Evolutionary conservation across 2,797 vertebrate species (phyloP).

Genomic region (Syngnathus acus): DNA sequence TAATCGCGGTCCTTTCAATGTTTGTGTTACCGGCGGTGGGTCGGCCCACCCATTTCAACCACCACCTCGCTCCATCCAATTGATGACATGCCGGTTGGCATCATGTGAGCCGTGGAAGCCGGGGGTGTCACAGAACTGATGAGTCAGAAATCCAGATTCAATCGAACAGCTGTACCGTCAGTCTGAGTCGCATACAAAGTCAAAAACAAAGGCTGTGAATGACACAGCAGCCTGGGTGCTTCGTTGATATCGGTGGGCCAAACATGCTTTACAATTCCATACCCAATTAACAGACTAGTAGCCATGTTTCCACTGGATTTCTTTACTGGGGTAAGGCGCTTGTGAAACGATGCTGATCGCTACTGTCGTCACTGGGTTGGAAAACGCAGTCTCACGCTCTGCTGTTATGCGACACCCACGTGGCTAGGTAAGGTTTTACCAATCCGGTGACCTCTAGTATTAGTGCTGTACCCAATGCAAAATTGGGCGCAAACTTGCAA

Average conservation of each 20-base stretch:
- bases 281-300: conserved; percentile 25
- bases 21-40: conserved; percentile 30
- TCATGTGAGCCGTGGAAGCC: conserved; percentile 44
- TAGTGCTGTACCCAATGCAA: neutral
- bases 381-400: conserved; percentile 22
- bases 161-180: conserved; percentile 64
- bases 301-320: conserved; percentile 16
- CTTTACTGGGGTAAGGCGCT: neutral
- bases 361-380: conserved; percentile 36
- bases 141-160: conserved; percentile 70
- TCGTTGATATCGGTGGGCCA: conserved; percentile 49
- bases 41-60: neutral
- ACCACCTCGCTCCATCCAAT: conserved; percentile 18
- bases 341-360: neutral
- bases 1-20: conserved; percentile 27
- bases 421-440: conserved; percentile 3
- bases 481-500: neutral
- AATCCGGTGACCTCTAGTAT: conserved; percentile 21
- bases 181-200: conserved; percentile 41
- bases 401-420: conserved; percentile 7
- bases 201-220: conserved; percentile 54
- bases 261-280: conserved; percentile 38
- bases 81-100: conserved; percentile 49
- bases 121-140: conserved; percentile 65
- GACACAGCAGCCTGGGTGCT: conserved; percentile 56